A percentile compares a stretch with the other conserved stretches of the same genome.
phyloP scores from a whole-genome alignment of 2,888 invertebrate species.

The Agelastica alni region DNA sequence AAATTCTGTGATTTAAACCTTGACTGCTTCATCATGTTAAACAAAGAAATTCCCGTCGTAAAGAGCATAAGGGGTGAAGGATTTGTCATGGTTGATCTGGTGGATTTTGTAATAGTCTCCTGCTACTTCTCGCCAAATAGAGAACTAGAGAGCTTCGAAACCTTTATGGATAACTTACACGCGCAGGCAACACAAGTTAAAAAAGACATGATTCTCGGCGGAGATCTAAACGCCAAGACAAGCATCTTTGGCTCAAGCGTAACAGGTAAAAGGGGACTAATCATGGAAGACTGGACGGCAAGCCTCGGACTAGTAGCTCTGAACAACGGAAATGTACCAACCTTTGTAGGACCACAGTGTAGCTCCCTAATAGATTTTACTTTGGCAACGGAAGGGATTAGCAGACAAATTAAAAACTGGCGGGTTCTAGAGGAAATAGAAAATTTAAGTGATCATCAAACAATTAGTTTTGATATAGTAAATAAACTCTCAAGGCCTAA shows the following conservation, averaged over 20 bases:
- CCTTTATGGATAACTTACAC: constrained; percentile 8
- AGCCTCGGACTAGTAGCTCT: neutral
- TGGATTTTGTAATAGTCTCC: neutral
- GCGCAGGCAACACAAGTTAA: constrained; percentile 4
- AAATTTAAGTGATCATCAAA: constrained; percentile 5
- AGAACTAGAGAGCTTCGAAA: constrained; percentile 10
- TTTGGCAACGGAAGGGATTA: neutral
- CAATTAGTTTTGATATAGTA: constrained; percentile 1
- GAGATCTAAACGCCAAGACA: neutral
- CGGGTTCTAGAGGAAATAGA: neutral
- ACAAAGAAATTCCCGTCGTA: constrained; percentile 3
- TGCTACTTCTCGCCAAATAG: constrained; percentile 25
- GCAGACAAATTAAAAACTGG: neutral
- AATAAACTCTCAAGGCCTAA: neutral
- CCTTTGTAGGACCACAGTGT: neutral
- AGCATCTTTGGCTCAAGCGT: neutral
- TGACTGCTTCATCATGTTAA: constrained; percentile 14
- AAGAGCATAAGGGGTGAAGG: neutral
- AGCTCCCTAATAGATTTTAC: constrained; percentile 1
- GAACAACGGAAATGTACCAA: constrained; percentile 8
- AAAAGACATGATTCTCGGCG: constrained; percentile 8
- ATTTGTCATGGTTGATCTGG: neutral
- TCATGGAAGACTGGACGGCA: neutral
- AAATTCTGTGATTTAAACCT: constrained; percentile 5
- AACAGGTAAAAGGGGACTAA: neutral